phyloP scores from a whole-genome alignment of 2,113 vertebrate genomes.

The Solenodon paradoxus region DNA sequence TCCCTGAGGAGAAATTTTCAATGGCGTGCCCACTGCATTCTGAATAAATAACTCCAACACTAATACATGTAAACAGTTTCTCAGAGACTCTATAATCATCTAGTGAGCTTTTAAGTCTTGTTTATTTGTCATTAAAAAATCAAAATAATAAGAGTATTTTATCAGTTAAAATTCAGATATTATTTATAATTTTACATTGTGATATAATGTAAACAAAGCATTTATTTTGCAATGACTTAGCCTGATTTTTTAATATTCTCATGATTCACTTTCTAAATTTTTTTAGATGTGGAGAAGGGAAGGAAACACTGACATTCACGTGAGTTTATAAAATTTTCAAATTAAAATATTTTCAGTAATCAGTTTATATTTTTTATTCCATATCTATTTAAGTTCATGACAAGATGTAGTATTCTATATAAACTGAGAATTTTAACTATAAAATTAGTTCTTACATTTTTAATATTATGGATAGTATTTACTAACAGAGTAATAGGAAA shows the following conservation, averaged over 20 bases:
- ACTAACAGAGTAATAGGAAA: background rate
- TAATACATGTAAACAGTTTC: background rate
- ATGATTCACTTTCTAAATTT: background rate
- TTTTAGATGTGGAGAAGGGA: background rate
- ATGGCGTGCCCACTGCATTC: background rate
- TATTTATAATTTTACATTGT: background rate
- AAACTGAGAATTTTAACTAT: background rate
- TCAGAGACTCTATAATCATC: background rate
- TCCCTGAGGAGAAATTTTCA: background rate
- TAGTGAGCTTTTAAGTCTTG: background rate
- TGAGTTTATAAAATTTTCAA: background rate
- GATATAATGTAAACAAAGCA: background rate
- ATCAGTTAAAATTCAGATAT: background rate
- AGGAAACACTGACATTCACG: background rate
- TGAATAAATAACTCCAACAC: background rate
- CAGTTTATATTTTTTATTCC: slow-evolving; percentile 12
- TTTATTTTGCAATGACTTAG: background rate
- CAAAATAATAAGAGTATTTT: background rate
- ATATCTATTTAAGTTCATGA: background rate
- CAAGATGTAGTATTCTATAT: background rate
- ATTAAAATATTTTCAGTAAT: slow-evolving; percentile 35
- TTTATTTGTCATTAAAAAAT: background rate
- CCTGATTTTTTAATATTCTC: background rate
- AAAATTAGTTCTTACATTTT: background rate
- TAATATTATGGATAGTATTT: background rate